Conservation (phyloP, 1,140 invertebrate genomes). For the Listronotus bonariensis region DNA sequence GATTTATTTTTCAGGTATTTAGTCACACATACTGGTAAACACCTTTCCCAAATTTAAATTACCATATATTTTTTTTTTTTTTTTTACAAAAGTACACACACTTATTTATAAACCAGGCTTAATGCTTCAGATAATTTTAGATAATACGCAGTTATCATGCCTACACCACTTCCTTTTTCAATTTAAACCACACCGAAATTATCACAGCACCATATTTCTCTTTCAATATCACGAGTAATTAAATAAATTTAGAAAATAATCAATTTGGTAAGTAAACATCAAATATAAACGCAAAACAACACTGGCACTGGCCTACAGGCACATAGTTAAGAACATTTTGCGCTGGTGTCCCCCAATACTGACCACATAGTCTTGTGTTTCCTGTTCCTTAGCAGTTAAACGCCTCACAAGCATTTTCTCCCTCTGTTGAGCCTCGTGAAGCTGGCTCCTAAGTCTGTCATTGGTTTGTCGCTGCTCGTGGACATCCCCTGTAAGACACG, state of each 20-base stretch:
- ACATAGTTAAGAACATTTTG: constrained; percentile 45
- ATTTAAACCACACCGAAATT: background rate
- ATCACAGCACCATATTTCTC: constrained; percentile 5
- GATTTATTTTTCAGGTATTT: too few relatives aligned
- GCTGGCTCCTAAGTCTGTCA: constrained; percentile 80
- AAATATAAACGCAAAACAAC: constrained; percentile 9
- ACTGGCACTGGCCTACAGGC: constrained; percentile 18
- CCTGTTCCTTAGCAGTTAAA: constrained; percentile 92
- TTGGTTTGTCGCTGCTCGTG: constrained; percentile 76
- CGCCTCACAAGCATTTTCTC: constrained; percentile 91
- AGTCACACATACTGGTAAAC: too few relatives aligned
- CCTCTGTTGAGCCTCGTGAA: constrained; percentile 81
- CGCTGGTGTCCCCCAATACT: constrained; percentile 56
- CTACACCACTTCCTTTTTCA: background rate
- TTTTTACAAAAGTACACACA: background rate
- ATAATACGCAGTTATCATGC: too few relatives aligned
- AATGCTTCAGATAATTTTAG: background rate
- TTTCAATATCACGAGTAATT: constrained; percentile 2
- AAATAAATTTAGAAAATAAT: constrained; percentile 9
- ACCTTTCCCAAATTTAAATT: too few relatives aligned
- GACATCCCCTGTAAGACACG: constrained; percentile 69
- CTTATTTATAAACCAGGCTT: background rate
- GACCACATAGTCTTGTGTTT: constrained; percentile 94
- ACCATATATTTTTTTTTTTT: too few relatives aligned
- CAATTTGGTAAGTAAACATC: background rate